Percentiles rank a stretch among this genome's conserved stretches.
These are phyloP conservation scores for Tichodroma muraria DNA, from an alignment of 2,113 vertebrate species.

Conservation along the genomic window DNA sequence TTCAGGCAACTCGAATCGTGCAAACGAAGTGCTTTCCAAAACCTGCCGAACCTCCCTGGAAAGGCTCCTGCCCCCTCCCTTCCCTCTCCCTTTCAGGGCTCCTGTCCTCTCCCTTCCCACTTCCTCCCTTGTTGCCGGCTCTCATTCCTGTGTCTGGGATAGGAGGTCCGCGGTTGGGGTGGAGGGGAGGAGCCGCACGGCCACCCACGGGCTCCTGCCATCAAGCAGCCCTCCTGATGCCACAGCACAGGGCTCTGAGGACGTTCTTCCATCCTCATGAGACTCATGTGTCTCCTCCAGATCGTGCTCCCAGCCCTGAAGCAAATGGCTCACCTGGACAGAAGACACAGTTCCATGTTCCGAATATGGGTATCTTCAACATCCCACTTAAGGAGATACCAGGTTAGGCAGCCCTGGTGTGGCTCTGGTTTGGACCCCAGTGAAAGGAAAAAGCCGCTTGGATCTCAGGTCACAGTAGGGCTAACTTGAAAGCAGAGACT, in stretches of 20 bases:
- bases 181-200: not conserved
- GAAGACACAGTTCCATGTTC: not conserved
- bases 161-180: rapidly evolving
- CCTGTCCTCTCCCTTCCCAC: not conserved
- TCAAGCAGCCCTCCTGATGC: not conserved
- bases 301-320: not conserved
- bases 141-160: not conserved
- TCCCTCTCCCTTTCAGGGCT: not conserved
- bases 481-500: not conserved
- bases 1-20: slow-evolving; percentile 31
- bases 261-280: not conserved
- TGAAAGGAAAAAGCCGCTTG: not conserved
- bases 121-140: not conserved
- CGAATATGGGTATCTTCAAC: not conserved
- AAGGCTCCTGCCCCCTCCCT: not conserved
- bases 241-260: not conserved
- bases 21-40: not conserved
- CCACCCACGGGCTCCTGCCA: not conserved
- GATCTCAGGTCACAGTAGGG: not conserved
- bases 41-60: not conserved
- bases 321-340: not conserved
- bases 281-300: not conserved
- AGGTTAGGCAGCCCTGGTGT: not conserved
- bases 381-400: not conserved
- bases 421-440: not conserved